A percentile compares a stretch with the other conserved stretches of the same genome.
phyloP scores from a whole-genome alignment of 1,140 invertebrate genomes.

The Lerema accius region DNA sequence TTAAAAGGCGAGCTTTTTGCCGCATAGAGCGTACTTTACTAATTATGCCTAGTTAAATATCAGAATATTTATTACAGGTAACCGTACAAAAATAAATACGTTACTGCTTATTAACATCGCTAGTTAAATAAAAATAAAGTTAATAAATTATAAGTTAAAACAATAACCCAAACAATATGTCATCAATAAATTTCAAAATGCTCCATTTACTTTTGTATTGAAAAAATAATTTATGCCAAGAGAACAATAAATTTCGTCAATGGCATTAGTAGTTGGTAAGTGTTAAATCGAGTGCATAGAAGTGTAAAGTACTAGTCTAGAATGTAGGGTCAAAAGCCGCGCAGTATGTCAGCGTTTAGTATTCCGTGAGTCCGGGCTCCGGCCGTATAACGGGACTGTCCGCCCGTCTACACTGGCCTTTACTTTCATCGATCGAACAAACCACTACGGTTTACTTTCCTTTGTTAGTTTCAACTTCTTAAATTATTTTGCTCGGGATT shows the following conservation, averaged over 20 bases:
- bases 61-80: too few relatives aligned
- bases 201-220: too few relatives aligned
- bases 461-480: slow-evolving; percentile 72
- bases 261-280: slow-evolving; percentile 5
- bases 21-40: too few relatives aligned
- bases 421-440: slow-evolving; percentile 79
- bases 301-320: slow-evolving; percentile 74
- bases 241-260: neutral
- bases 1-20: too few relatives aligned
- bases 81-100: too few relatives aligned
- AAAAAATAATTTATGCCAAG: neutral
- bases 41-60: too few relatives aligned
- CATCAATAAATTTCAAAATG: too few relatives aligned
- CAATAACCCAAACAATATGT: too few relatives aligned
- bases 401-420: slow-evolving; percentile 72
- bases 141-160: too few relatives aligned
- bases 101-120: too few relatives aligned
- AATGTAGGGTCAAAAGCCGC: slow-evolving; percentile 82
- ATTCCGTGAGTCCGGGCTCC: slow-evolving; percentile 70
- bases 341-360: slow-evolving; percentile 81
- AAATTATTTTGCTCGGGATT: slow-evolving; percentile 49
- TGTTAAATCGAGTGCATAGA: slow-evolving; percentile 54
- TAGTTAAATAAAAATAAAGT: too few relatives aligned
- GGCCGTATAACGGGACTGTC: slow-evolving; percentile 72
- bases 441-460: slow-evolving; percentile 77